Evolutionary conservation across 2,888 invertebrate genomes (phyloP), one percentile per base, ranked within the genome.

Genomic region (Trissonchulus sp.): DNA sequence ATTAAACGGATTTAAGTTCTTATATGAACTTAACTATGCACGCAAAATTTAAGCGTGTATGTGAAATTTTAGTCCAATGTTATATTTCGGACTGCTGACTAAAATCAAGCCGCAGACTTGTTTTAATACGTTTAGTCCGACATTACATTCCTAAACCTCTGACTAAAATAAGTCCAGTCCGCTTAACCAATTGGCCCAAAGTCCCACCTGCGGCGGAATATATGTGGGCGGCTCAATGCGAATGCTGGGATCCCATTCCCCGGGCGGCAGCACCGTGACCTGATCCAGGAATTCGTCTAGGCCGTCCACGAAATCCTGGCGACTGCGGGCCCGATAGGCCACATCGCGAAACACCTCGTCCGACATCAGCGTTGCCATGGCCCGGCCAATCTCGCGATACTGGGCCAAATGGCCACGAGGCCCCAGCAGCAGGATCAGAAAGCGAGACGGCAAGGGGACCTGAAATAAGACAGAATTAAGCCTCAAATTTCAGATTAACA

Each of bases 291-390:
- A 97, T 86, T 97, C 96, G 85, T 98, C 96, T 73, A 97, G 90
- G 1, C 96, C 97, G 15, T 95, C 93, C 79, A 98, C 85, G 74
- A 98, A 87, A 85, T 98, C 96, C 83, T 93, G 91, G 76, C 93
- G 88, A 85, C 91, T 92, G 79, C 90, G 90, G 0, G 94, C 94
- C 81, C 93, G 90, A 85, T 96, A 96, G 2, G 95, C 95, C n/a
- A 96, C 94, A 86, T 96, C 95, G 84, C 95, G 95, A 85, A 96
- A 96, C 82, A 87, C 93, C 88, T 98, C 97, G 86, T 98, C 98
- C 0, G 95, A 94, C 94, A 98, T 94, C 74, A 98, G 88, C 0
- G 97, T 97, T 62, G 95, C 95, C 91, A 98, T 94, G 15, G 96
- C 95, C 79, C 97, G 89, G 2, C 97, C 98, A 75, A 97, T 93